Evolutionary conservation across 2,797 vertebrate genomes (phyloP).

Genomic region (Oreortyx pictus): DNA sequence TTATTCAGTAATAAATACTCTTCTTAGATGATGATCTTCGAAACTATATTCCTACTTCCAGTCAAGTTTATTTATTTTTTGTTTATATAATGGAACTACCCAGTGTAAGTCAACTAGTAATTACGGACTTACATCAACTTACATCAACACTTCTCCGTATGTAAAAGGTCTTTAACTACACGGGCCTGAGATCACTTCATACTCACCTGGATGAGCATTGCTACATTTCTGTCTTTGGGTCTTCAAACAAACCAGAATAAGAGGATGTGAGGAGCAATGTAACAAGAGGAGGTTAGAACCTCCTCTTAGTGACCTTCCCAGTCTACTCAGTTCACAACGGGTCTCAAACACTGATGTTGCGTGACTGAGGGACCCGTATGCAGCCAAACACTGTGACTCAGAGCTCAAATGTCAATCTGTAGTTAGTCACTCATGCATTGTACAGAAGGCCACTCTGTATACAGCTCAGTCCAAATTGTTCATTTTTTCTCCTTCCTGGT

Average conservation of each 20-base stretch:
- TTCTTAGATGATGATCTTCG: not conserved
- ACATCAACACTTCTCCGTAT: not conserved
- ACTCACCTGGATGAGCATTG: not conserved
- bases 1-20: not conserved
- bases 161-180: not conserved
- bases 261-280: not conserved
- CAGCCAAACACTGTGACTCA: not conserved
- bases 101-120: not conserved
- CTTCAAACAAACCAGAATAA: not conserved
- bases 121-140: fast-evolving
- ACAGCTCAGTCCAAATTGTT: not conserved
- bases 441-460: too few species aligned
- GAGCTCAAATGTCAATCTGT: not conserved
- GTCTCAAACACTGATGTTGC: not conserved
- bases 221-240: not conserved
- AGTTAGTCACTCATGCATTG: fast-evolving
- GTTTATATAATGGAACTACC: not conserved
- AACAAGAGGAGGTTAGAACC: not conserved
- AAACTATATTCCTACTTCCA: not conserved
- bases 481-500: not conserved
- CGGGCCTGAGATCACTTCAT: not conserved
- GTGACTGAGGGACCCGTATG: not conserved
- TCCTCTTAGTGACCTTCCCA: not conserved
- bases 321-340: not conserved
- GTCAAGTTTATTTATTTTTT: not conserved